Conservation (phyloP, 2,797 vertebrate species). For the Brachymystax lenok region DNA sequence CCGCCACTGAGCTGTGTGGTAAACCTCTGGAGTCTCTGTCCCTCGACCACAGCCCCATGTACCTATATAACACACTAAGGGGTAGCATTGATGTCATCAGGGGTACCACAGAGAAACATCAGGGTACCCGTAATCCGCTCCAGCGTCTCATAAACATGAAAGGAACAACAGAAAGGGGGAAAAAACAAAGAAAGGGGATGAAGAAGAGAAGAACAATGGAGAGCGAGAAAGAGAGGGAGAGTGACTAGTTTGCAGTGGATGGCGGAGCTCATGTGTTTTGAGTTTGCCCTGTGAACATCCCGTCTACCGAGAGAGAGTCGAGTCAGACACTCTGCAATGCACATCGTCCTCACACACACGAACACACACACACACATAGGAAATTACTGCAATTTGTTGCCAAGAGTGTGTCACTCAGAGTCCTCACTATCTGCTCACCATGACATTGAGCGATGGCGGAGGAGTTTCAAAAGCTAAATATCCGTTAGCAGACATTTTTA, state of each 20-base stretch:
- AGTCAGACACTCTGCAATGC: slow-evolving; percentile 71
- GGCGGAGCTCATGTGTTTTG: slow-evolving; percentile 73
- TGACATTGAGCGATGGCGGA: slow-evolving; percentile 73
- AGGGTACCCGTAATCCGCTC: slow-evolving; percentile 60
- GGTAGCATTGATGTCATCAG: slow-evolving; percentile 44
- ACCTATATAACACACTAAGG: slow-evolving; percentile 73
- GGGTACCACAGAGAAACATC: slow-evolving; percentile 54
- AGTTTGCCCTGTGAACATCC: slow-evolving; percentile 73
- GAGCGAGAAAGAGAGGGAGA: neutral
- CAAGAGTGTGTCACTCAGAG: slow-evolving; percentile 70
- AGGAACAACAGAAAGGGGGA: slow-evolving; percentile 35
- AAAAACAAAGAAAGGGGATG: slow-evolving; percentile 38
- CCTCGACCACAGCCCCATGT: slow-evolving; percentile 51
- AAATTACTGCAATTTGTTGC: slow-evolving; percentile 63
- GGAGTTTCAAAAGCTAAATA: slow-evolving; percentile 65
- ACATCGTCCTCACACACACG: slow-evolving; percentile 52
- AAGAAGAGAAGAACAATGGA: slow-evolving; percentile 41
- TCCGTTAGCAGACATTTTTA: slow-evolving; percentile 45
- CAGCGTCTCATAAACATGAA: slow-evolving; percentile 69
- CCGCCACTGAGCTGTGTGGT: slow-evolving; percentile 69
- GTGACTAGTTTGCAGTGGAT: slow-evolving; percentile 69
- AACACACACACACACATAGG: slow-evolving; percentile 57
- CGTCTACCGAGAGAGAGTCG: slow-evolving; percentile 69
- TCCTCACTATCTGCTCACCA: slow-evolving; percentile 58
- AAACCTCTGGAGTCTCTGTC: slow-evolving; percentile 70